Evolutionary conservation across 30 jellyfish, hydroid and myxozoan species (phyloP), one percentile per base, ranked within the genome.

Genomic region (Hydra vulgaris): DNA sequence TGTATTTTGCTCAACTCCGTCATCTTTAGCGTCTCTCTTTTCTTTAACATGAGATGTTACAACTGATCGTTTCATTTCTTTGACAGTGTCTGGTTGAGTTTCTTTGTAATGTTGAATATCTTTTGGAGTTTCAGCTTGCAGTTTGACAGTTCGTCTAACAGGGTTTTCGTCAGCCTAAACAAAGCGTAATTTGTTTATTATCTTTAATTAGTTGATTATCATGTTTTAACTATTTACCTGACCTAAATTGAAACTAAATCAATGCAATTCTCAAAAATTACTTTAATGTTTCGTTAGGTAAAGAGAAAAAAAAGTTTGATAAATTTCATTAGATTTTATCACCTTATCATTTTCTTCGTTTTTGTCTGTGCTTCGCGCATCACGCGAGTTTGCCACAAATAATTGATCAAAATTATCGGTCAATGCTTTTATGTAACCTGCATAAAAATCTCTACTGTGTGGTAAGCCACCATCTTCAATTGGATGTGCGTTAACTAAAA

Each of bases 321-420:
- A n/a, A n/a, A n/a, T n/a, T n/a, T n/a, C n/a, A n/a, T n/a, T n/a
- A n/a, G n/a, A n/a, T n/a, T n/a, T n/a, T n/a, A n/a, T 40, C 12
- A 40, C 12, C 61, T 40, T 40, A 12, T 73, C 27, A 73, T 73
- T 17, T 40, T 78, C 85, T 5, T 53, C 85, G 23, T 18, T 61
- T 40, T 85, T 87, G 26, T 66, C 92, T 15, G 92, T 61, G 27
- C 94, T 82, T 86, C 95, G 53, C 23, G 80, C 81, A 0, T 80
- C 88, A 52, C 98, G 23, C 22, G 79, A 81, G 26, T 74, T 78
- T 17, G 27, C 68, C 70, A 84, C 72, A 23, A 87, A 86, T n/a
- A 92, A 66, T 25, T 87, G 91, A 24, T 87, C 96, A 87, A 74
- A 92, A 78, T 92, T 93, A 87, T 92, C 98, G 40, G 95, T 95